These are phyloP conservation scores for Raja brachyura DNA, from an alignment of 2,113 vertebrate species.

Conservation along the genomic window DNA sequence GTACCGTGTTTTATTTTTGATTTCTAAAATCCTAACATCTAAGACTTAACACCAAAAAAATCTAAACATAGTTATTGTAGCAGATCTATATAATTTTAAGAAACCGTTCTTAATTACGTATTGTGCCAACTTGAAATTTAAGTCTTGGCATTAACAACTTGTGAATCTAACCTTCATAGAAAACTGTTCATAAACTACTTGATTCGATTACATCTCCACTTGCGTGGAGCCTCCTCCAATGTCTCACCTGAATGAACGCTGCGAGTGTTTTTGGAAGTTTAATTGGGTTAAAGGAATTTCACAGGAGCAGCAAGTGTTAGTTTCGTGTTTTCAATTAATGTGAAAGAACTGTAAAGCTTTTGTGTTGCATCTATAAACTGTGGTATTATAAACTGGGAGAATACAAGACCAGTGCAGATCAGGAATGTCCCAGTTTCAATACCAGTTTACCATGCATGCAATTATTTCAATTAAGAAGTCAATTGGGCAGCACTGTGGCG, in stretches of 20 bases:
- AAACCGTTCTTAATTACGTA: not conserved
- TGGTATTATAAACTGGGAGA: not conserved
- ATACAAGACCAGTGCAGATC: not conserved
- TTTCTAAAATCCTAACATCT: not conserved
- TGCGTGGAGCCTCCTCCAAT: not conserved
- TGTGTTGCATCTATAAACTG: not conserved
- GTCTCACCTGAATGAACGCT: not conserved
- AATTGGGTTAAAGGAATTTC: not conserved
- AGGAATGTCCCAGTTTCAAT: not conserved
- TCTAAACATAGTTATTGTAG: not conserved
- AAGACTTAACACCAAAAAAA: not conserved
- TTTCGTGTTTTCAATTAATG: not conserved
- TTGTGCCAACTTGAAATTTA: not conserved
- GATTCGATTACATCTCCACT: not conserved
- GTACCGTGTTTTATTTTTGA: not conserved
- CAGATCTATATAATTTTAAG: not conserved
- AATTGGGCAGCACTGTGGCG: no score
- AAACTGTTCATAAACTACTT: not conserved
- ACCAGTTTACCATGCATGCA: not conserved
- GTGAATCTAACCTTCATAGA: not conserved
- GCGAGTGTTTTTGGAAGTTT: not conserved
- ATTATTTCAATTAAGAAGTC: not conserved
- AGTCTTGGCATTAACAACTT: not conserved
- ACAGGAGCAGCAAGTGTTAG: not conserved
- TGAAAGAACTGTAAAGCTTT: not conserved